phyloP scores from a whole-genome alignment of 2,888 invertebrate species.

The Pollenia labialis region DNA sequence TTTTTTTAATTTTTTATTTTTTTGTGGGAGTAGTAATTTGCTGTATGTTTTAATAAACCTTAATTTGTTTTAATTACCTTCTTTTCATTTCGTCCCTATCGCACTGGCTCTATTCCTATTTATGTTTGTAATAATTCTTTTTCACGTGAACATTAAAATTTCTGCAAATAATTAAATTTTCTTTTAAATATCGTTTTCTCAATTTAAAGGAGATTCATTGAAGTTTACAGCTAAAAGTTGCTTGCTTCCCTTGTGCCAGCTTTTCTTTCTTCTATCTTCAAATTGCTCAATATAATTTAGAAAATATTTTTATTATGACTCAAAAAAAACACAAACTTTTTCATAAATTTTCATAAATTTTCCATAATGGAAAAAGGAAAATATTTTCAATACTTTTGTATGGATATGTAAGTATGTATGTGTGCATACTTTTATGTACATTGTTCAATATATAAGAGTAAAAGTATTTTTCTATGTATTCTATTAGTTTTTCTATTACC shows the following conservation, averaged over 20 bases:
- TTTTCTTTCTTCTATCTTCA: not conserved
- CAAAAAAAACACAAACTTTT: conserved; percentile 30
- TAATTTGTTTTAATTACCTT: conserved; percentile 26
- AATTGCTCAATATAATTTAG: conserved; percentile 12
- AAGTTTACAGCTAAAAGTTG: not conserved
- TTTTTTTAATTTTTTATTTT: not conserved
- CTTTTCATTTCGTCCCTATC: not conserved
- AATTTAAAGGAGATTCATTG: conserved; percentile 1
- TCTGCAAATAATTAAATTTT: conserved; percentile 13
- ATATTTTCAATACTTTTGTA: conserved; percentile 28
- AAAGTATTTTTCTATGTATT: conserved; percentile 26
- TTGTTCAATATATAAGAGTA: not conserved
- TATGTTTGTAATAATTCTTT: not conserved
- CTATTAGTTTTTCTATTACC: conserved; percentile 41
- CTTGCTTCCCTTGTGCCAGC: not conserved
- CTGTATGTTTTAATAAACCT: not conserved
- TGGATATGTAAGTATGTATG: not conserved
- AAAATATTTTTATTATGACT: conserved; percentile 23
- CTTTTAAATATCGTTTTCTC: conserved; percentile 21
- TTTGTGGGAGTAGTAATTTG: not conserved
- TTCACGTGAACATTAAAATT: not conserved
- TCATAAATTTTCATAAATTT: conserved; percentile 12
- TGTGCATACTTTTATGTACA: not conserved
- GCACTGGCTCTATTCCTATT: not conserved
- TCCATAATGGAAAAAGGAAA: conserved; percentile 22